phyloP scores from a whole-genome alignment of 2,797 vertebrate species.

The Siniperca obscura region DNA sequence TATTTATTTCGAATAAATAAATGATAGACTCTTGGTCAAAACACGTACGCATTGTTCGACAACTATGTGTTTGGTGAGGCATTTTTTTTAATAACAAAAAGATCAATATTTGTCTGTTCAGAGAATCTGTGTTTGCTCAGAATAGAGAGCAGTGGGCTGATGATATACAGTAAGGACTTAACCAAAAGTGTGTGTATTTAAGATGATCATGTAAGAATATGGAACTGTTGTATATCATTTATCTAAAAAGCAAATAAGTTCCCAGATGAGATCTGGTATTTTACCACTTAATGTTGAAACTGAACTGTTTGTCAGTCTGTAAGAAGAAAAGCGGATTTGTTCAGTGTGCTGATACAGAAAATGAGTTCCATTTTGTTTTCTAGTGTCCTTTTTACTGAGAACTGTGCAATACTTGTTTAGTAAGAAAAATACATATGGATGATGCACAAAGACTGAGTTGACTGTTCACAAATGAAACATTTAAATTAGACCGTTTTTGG shows the following conservation, averaged over 20 bases:
- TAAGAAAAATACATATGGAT: background rate
- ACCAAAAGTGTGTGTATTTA: background rate
- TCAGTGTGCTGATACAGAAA: background rate
- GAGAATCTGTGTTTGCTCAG: background rate
- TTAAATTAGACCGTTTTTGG: background rate
- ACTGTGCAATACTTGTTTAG: background rate
- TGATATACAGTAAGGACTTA: background rate
- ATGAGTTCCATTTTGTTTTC: background rate
- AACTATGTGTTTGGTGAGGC: background rate
- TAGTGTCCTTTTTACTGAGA: background rate
- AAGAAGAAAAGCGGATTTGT: background rate
- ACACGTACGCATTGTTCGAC: background rate
- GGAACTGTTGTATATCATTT: background rate
- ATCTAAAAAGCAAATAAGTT: background rate
- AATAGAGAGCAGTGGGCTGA: background rate
- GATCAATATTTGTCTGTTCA: background rate
- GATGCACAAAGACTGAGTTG: background rate
- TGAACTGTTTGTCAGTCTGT: background rate
- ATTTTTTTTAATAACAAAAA: background rate
- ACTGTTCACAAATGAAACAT: background rate
- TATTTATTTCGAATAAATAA: background rate
- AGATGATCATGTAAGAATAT: background rate
- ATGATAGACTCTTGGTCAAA: background rate
- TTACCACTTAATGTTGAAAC: background rate
- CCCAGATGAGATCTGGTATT: background rate